Evolutionary conservation across 2,888 invertebrate species (phyloP).

Genomic region (Bugula neritina): DNA sequence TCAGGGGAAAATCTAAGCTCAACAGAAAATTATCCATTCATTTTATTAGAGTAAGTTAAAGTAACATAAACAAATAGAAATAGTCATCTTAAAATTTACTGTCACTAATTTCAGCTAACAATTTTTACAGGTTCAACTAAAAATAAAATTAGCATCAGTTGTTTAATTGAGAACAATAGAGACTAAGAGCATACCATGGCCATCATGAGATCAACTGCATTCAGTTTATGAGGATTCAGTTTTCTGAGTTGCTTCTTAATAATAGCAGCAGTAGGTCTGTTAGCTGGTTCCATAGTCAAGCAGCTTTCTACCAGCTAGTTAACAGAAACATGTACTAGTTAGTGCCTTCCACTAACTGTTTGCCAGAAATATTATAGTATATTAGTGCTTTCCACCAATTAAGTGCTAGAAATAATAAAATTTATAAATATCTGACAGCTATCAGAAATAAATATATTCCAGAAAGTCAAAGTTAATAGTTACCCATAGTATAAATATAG

Average conservation of each 20-base stretch:
- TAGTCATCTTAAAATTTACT: too few species aligned
- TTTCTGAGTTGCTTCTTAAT: conserved; percentile 36
- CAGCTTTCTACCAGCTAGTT: conserved; percentile 38
- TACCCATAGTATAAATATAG: too few species aligned
- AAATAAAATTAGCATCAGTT: too few species aligned
- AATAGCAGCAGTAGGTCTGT: conserved; percentile 38
- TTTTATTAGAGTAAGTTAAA: too few species aligned
- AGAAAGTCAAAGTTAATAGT: too few species aligned
- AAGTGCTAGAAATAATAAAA: background rate
- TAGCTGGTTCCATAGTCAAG: conserved; percentile 33
- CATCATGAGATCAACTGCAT: conserved; percentile 46
- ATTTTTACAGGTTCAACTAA: too few species aligned
- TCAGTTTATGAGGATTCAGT: conserved; percentile 43
- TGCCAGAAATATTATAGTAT: background rate
- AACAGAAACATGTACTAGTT: background rate
- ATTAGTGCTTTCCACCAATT: too few species aligned
- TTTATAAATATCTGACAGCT: background rate
- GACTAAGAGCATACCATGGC: conserved; percentile 36
- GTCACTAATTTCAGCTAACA: too few species aligned
- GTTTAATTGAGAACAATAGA: too few species aligned
- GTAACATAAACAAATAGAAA: too few species aligned
- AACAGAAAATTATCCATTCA: too few species aligned
- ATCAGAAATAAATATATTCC: background rate
- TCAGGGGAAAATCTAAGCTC: too few species aligned
- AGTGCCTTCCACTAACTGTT: background rate